phyloP scores from a whole-genome alignment of 2,888 invertebrate species.

The Halictus quadricinctus region DNA sequence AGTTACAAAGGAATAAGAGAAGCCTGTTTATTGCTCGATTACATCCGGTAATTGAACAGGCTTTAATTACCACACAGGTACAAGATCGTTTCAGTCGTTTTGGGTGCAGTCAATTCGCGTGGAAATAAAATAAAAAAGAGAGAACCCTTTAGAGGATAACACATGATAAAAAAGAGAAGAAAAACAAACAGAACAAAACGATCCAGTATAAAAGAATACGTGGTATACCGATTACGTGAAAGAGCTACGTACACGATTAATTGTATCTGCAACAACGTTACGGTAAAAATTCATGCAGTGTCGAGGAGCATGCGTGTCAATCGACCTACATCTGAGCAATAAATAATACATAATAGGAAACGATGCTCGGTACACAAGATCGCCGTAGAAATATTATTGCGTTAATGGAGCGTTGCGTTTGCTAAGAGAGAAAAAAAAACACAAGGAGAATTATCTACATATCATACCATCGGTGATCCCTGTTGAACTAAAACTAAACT shows the following conservation, averaged over 20 bases:
- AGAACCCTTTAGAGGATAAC: background rate
- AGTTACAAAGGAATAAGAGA: background rate
- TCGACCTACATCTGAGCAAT: constrained; percentile 29
- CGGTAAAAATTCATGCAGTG: constrained; percentile 59
- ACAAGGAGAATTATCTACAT: constrained; percentile 8
- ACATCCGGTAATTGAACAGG: background rate
- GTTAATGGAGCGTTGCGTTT: constrained; percentile 10
- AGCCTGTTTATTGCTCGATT: background rate
- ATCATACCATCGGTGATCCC: background rate
- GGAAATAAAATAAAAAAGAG: constrained; percentile 18
- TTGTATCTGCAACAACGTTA: constrained; percentile 37
- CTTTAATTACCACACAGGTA: background rate
- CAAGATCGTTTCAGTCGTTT: constrained; percentile 53
- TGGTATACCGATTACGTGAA: constrained; percentile 23
- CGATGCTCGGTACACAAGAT: background rate
- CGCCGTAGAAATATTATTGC: constrained; percentile 32
- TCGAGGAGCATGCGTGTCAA: constrained; percentile 59
- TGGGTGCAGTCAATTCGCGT: constrained; percentile 43
- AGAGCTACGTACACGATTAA: constrained; percentile 38
- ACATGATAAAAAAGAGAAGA: background rate
- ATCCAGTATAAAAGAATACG: constrained; percentile 10
- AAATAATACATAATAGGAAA: constrained; percentile 18
- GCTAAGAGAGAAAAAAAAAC: background rate
- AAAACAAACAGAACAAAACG: background rate
- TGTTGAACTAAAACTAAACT: background rate